Evolutionary conservation across 2,888 invertebrate genomes (phyloP), one percentile per base, ranked within the genome.

Genomic region (Atrina japonica): DNA sequence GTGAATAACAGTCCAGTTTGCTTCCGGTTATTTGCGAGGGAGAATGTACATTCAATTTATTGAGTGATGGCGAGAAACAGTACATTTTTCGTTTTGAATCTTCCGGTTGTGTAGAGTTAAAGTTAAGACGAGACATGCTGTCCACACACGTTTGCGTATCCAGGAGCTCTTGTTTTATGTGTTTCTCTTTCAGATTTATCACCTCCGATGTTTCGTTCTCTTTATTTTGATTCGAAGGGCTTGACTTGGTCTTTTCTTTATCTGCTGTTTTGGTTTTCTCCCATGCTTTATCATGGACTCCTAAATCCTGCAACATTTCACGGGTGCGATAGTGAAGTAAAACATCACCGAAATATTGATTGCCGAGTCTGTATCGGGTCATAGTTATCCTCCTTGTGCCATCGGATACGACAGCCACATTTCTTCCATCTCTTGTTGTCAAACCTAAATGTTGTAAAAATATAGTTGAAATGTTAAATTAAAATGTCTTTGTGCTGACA

Each of bases 361-460:
- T 6, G 6, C 68, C 68, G 6, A 68, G 2, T 27, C 27, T 47
- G 21, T 68, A 68, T 29, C 47, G 47, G 1, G 21, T 40, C 68
- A 68, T 63, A 16, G 52, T 53, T 18, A 43, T 63, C 16, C 9
- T 6, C 1, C 16, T 14, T 40, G 27, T 18, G 5, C 45, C n/a
- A 1, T 18, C 23, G 3, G 25, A 16, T 6, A 47, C 21, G 6
- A 7, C 23, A 16, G 16, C 14, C 16, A 63, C 30, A 23, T 5
- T 41, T 49, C 63, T 55, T 18, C 68, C 68, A 23, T 68, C 56
- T 27, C 68, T 53, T 7, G 68, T 56, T 23, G 68, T 45, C 23
- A 60, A 45, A 47, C 63, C 68, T 52, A 35, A 35, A 35, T 35
- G 11, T 35, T n/a, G n/a, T n/a, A n/a, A n/a, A n/a, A n/a, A n/a